Evolutionary conservation across 53 echinoderm and acorn worm species (phyloP), one percentile per base, ranked within the genome.

Genomic region (Astropecten irregularis): DNA sequence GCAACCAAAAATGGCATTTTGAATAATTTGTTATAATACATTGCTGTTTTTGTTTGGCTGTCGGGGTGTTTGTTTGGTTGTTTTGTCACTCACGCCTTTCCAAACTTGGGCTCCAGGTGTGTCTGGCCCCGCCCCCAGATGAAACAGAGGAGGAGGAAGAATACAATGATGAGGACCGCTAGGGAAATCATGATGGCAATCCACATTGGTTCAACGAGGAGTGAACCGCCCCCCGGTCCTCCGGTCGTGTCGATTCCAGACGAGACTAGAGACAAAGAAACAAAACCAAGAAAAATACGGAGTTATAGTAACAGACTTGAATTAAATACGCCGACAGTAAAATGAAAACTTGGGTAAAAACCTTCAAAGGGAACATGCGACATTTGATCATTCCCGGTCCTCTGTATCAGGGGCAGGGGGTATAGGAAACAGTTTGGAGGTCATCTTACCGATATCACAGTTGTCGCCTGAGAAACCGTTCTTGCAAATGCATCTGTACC

Each of bases 391-490:
- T n/a, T n/a, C n/a, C n/a, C n/a, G n/a, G n/a, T n/a, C n/a, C n/a
- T n/a, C n/a, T n/a, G n/a, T n/a, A n/a, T n/a, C n/a, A n/a, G n/a
- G n/a, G n/a, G n/a, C n/a, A n/a, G n/a, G n/a, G n/a, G n/a, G n/a
- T n/a, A n/a, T n/a, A n/a, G n/a, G n/a, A n/a, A n/a, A n/a, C n/a
- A n/a, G n/a, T n/a, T n/a, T n/a, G n/a, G n/a, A n/a, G n/a, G n/a
- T n/a, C n/a, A n/a, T 56, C 85, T 71, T 76, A 92, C 92, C 92
- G 49, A 81, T 56, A 42, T 85, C 88, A 69, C 94, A 93, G 33
- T 88, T 85, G 40, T 84, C 71, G 25, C 94, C 94, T 0, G 94
- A 91, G 88, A 68, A 93, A 32, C 90, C 88, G 35, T 36, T 71
- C 16, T 71, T 50, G 30, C 94, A 93, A 22, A 79, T 84, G 40